phyloP scores from a whole-genome alignment of 2,888 invertebrate genomes.

The Coelopa pilipes region DNA sequence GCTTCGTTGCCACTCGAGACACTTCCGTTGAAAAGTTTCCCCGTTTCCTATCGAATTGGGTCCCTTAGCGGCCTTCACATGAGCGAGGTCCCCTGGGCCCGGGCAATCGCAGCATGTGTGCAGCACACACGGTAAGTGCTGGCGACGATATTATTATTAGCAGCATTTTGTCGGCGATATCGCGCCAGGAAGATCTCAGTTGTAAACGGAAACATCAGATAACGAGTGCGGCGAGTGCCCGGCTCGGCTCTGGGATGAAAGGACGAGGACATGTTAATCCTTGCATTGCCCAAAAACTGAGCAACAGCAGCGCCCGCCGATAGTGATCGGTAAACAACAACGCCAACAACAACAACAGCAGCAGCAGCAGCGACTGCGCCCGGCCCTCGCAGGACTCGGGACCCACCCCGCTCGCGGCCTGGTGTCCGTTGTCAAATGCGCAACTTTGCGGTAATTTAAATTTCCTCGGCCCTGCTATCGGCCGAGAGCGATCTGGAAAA shows the following conservation, averaged over 20 bases:
- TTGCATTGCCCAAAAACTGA: constrained; percentile 40
- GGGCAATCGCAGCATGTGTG: constrained; percentile 4
- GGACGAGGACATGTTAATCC: constrained; percentile 5
- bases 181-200: constrained; percentile 25
- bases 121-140: neutral
- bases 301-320: constrained; percentile 36
- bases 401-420: neutral
- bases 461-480: constrained; percentile 27
- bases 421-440: constrained; percentile 43
- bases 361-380: neutral
- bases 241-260: neutral
- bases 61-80: no score
- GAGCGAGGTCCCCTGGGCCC: no score
- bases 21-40: no score
- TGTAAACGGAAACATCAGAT: constrained; percentile 22
- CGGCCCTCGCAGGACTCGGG: neutral
- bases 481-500: neutral
- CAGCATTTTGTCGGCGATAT: constrained; percentile 39
- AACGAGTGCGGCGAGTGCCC: constrained; percentile 15
- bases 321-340: constrained; percentile 17
- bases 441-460: constrained; percentile 44
- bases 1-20: no score
- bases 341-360: neutral
- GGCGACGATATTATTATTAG: constrained; percentile 37
- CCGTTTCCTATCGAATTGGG: no score